A percentile compares a stretch with the other conserved stretches of the same genome.
Conservation (phyloP, 64 coral and sea anemone genomes). For the Stylophora pistillata region DNA sequence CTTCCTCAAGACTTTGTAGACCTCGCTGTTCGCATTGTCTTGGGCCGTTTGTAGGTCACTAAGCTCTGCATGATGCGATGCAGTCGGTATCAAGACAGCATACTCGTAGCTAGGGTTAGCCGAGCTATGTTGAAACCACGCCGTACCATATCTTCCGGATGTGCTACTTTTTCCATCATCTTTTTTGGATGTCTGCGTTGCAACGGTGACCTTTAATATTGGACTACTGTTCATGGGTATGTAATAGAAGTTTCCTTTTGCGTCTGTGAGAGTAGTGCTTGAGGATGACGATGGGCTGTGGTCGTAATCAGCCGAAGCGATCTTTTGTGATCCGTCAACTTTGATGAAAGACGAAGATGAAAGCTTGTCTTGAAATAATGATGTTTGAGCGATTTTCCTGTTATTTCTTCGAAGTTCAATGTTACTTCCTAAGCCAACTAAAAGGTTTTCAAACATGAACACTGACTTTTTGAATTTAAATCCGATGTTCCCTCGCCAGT, state of each 20-base stretch:
- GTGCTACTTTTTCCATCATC: neutral
- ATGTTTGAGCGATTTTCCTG: constrained; percentile 29
- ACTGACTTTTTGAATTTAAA: constrained; percentile 75
- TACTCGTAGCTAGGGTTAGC: neutral
- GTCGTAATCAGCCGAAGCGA: neutral
- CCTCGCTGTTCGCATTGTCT: neutral
- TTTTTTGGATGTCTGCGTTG: neutral
- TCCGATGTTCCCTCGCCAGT: neutral
- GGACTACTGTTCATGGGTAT: constrained; percentile 4
- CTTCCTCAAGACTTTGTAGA: neutral
- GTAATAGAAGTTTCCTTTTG: constrained; percentile 59
- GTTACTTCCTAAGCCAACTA: constrained; percentile 58
- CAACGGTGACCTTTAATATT: neutral
- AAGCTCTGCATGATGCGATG: neutral
- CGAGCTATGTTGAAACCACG: constrained; percentile 36
- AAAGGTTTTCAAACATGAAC: constrained; percentile 63
- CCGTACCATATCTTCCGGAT: neutral
- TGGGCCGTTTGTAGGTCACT: constrained; percentile 1
- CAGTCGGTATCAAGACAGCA: constrained; percentile 27
- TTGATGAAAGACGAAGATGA: neutral
- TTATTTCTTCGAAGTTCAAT: constrained; percentile 11
- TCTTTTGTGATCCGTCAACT: neutral
- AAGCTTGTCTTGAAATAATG: constrained; percentile 79
- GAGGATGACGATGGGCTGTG: neutral
- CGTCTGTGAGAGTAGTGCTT: neutral